Conservation (phyloP, 2,797 vertebrate species). For the Manis javanica region DNA sequence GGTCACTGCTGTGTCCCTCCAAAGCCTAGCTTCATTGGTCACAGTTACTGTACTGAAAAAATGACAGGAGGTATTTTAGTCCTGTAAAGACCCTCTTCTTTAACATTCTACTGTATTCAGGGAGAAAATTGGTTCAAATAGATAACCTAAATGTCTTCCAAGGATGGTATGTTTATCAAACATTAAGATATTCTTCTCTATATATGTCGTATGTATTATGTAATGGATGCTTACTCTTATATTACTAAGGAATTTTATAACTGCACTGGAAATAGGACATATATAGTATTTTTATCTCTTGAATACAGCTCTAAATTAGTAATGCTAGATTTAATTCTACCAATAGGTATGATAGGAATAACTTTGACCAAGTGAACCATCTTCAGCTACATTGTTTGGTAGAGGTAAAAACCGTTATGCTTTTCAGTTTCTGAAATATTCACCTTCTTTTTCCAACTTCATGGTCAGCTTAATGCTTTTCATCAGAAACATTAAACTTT, state of each 20-base stretch:
- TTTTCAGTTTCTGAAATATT: constrained; percentile 40
- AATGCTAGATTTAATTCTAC: neutral
- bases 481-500: constrained; percentile 31
- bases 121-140: neutral
- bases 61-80: neutral
- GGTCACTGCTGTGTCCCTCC: neutral
- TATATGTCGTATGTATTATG: neutral
- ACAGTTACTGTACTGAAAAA: neutral
- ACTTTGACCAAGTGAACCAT: constrained; percentile 40
- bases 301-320: constrained; percentile 22
- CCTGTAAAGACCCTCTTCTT: neutral
- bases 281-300: neutral
- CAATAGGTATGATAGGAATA: neutral
- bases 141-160: neutral
- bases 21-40: neutral
- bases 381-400: neutral
- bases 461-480: constrained; percentile 48
- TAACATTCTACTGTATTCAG: neutral
- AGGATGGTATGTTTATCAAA: neutral
- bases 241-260: constrained; percentile 47
- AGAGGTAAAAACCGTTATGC: neutral
- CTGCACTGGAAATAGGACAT: neutral
- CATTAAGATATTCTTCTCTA: neutral
- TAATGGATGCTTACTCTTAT: neutral
- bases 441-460: neutral